Evolutionary conservation across 2,888 invertebrate genomes (phyloP), one percentile per base, ranked within the genome.

Genomic region (Eutolmus rufibarbis): DNA sequence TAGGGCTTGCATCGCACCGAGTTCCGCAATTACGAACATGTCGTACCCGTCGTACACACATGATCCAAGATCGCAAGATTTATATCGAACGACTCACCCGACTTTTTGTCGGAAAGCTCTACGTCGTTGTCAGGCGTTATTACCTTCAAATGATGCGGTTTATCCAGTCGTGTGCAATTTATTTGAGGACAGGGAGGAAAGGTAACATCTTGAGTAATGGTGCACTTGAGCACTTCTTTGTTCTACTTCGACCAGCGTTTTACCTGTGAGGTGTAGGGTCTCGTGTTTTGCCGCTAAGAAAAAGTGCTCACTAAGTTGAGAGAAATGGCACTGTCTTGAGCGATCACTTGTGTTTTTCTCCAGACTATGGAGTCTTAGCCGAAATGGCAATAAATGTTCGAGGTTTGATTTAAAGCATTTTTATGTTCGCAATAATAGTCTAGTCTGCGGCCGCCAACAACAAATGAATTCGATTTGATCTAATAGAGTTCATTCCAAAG

Each of bases 111-210:
- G 37, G 57, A 28, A 46, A 19, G 3, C 16, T 23, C 46, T 2
- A n/a, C 85, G n/a, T 43, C 74, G 23, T 57, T 78, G 78, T 85
- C 57, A 78, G 51, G 31, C 85, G 56, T 85, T 87, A 84, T 87
- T 85, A 87, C 46, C 77, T 77, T 74, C 85, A 87, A 85, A 87
- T 84, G 87, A 85, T 87, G 87, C 78, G 85, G 87, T 87, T 87
- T 78, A 87, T 87, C 87, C 77, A 78, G 85, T 87, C 87, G 40
- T 51, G 34, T 77, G 78, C 56, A 87, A 87, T 87, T 81, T 85
- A 85, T 87, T 77, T 77, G 57, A 37, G 78, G 34, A 23, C 78
- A 37, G 57, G 78, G n/a, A 43, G 37, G 51, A 87, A 87, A 85
- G 87, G 85, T 85, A 87, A 87, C 77, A 78, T 77, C 85, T 87